Base-by-base conservation (phyloP, 1,140 invertebrate genomes). In the Sipha flava region DNA sequence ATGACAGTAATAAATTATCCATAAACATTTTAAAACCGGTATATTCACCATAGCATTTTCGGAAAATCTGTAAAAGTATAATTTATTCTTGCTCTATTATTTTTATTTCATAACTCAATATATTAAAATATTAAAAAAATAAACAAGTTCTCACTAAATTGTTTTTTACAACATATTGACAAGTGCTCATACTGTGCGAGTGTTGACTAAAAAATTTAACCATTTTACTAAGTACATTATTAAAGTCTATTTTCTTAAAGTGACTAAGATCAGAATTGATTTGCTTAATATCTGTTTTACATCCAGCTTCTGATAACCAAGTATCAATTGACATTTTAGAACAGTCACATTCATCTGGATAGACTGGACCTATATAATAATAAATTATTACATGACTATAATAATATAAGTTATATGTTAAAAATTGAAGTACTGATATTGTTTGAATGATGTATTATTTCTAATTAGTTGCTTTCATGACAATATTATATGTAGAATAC, bases 11-110 rank as follows among this genome's bases (percentile, higher is more conserved):
- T 81, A 96, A 93, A 68, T 91, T 90, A 87, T 98, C 96, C 85
- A 93, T 91, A 87, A 98, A 98, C 90, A 96, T 96, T 85, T 95
- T 95, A 85, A 98, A 99, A 16, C 94, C 96, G n/a, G 95, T 91
- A 87, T 98, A 92, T 87, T 97, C 90, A 26, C 97, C 96, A 88
- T 95, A 95, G 84, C 96, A 98, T 83, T 91, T 90, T 83, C 95
- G 88, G 85, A 94, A 95, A 82, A 97, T 87, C 90, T 91, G 79
- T 84, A 85, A 82, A 79, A 81, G 66, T 45, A 2, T 18, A 68
- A 49, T 45, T 80, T 34, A 40, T 45, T 29, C 16, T 62, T 26
- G 29, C 3, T 45, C 5, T 1, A 49, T 31, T 26, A 49, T 1
- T n/a, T 12, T 4, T 21, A 3, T 49, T 10, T 49, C 3, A 49